Evolutionary conservation across 2,113 vertebrate genomes (phyloP).

Genomic region (Oryzias melastigma): DNA sequence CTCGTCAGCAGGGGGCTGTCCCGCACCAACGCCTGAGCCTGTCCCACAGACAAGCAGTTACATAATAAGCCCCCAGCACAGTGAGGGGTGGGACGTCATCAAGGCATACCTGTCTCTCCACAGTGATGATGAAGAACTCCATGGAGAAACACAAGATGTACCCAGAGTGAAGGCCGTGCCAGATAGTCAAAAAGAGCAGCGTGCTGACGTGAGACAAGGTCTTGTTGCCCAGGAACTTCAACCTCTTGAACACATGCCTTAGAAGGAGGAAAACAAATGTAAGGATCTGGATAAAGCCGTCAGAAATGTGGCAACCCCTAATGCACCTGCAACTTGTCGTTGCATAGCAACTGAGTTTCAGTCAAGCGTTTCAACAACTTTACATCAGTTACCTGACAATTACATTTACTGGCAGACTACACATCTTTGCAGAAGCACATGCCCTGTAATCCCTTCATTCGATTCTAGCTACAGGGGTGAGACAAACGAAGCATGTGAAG

Average conservation of each 20-base stretch:
- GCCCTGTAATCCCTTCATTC: too few species aligned
- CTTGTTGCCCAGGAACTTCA: constrained; percentile 94
- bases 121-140: constrained; percentile 92
- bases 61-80: not conserved
- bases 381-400: constrained; percentile 5
- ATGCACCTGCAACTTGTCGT: constrained; percentile 32
- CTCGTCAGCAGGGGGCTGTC: constrained; percentile 82
- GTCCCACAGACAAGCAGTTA: constrained; percentile 21
- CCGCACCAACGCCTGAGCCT: constrained; percentile 81
- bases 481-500: too few species aligned
- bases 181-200: constrained; percentile 88
- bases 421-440: not conserved
- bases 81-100: not conserved
- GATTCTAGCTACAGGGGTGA: too few species aligned
- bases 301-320: not conserved
- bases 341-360: constrained; percentile 63
- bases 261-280: not conserved
- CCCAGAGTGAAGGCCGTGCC: constrained; percentile 95
- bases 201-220: constrained; percentile 86
- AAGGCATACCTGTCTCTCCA: constrained; percentile 87
- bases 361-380: constrained; percentile 42
- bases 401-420: constrained; percentile 1
- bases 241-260: constrained; percentile 92
- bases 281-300: not conserved
- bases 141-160: constrained; percentile 96